Evolutionary conservation across 2,888 invertebrate genomes (phyloP).

Genomic region (Synergus gifuensis): DNA sequence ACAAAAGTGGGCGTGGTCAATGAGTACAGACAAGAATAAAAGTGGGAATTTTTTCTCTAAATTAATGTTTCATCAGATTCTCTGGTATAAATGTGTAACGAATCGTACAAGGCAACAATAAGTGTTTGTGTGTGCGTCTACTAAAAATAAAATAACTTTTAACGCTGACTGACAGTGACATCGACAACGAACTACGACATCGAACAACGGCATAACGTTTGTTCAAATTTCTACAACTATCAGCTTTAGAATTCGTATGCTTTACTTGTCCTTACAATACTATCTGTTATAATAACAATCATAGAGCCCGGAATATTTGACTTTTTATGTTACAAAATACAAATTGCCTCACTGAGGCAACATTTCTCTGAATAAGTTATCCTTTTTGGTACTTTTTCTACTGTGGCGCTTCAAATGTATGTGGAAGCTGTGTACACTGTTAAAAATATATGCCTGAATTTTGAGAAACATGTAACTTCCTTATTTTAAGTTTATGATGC

Average conservation of each 20-base stretch:
- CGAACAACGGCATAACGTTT: constrained; percentile 67
- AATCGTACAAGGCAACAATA: constrained; percentile 39
- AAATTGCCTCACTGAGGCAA: constrained; percentile 31
- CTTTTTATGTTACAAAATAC: constrained; percentile 29
- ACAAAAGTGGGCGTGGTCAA: too few species aligned
- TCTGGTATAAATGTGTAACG: constrained; percentile 8
- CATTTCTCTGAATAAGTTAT: not conserved
- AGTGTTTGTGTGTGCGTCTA: constrained; percentile 50
- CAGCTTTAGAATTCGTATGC: constrained; percentile 77
- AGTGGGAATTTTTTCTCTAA: too few species aligned
- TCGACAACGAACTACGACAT: constrained; percentile 71
- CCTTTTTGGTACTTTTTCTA: not conserved
- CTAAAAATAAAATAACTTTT: constrained; percentile 58
- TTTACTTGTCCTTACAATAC: constrained; percentile 74
- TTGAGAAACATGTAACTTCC: not conserved
- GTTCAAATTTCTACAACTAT: constrained; percentile 74
- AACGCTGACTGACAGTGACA: constrained; percentile 64
- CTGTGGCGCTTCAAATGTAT: not conserved
- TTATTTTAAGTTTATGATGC: too few species aligned
- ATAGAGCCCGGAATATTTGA: constrained; percentile 5
- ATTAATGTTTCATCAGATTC: not conserved
- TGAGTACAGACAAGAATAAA: too few species aligned
- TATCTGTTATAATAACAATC: constrained; percentile 45
- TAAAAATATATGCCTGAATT: not conserved
- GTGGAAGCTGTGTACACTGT: not conserved